A percentile compares a stretch with the other conserved stretches of the same genome.
These are phyloP conservation scores for Bombus breviceps DNA, from an alignment of 1,140 invertebrate species.

Conservation along the genomic window DNA sequence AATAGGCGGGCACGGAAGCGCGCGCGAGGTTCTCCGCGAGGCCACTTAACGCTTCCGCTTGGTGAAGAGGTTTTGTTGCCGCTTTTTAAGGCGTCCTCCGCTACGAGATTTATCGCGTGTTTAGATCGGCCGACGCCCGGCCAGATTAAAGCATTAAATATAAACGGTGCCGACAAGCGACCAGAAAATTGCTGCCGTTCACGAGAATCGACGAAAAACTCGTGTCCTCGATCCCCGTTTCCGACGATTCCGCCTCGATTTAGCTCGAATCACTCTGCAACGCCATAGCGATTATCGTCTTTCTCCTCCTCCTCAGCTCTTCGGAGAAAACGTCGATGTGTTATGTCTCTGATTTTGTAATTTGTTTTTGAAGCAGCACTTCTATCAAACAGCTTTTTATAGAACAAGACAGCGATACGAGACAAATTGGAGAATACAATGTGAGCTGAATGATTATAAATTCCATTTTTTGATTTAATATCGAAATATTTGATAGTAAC, in stretches of 20 bases:
- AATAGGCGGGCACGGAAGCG: conserved; percentile 65
- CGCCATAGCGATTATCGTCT: not conserved
- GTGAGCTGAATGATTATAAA: too few relatives aligned
- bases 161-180: conserved; percentile 44
- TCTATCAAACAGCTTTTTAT: too few relatives aligned
- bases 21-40: conserved; percentile 48
- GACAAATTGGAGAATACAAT: too few relatives aligned
- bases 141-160: conserved; percentile 66
- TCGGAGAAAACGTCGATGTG: not conserved
- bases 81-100: conserved; percentile 60
- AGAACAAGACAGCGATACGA: too few relatives aligned
- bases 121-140: conserved; percentile 65
- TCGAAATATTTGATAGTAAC: too few relatives aligned
- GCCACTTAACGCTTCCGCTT: conserved; percentile 72
- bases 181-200: conserved; percentile 56
- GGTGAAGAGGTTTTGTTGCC: conserved; percentile 66
- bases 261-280: not conserved
- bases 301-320: not conserved
- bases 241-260: not conserved
- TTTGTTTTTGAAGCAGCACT: not conserved
- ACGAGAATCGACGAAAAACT: conserved; percentile 19
- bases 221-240: not conserved
- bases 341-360: not conserved
- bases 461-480: too few relatives aligned
- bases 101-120: conserved; percentile 70